Evolutionary conservation across 2,113 vertebrate species (phyloP).

Genomic region (Anguilla japonica): DNA sequence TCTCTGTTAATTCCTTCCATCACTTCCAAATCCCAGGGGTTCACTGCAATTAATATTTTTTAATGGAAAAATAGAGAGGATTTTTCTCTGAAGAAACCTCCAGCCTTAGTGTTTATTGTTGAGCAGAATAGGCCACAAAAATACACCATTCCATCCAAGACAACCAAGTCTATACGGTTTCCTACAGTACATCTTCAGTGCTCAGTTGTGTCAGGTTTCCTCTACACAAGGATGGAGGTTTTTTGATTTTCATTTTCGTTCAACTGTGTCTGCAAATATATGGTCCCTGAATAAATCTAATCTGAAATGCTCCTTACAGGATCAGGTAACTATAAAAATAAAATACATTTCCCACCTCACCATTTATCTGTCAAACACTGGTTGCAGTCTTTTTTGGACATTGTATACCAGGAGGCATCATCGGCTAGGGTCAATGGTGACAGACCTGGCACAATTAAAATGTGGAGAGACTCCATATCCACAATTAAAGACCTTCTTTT

Average conservation of each 20-base stretch:
- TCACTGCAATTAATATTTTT: not conserved
- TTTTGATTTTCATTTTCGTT: not conserved
- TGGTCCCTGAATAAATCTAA: no score
- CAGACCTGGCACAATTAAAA: no score
- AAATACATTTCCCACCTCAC: slow-evolving; percentile 14
- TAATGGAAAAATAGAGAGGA: not conserved
- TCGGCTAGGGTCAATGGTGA: no score
- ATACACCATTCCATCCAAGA: not conserved
- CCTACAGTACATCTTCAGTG: not conserved
- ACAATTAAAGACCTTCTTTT: no score
- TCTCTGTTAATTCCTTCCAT: slow-evolving; percentile 51
- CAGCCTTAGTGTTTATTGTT: not conserved
- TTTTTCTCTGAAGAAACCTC: not conserved
- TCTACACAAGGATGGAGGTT: not conserved
- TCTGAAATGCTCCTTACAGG: not conserved
- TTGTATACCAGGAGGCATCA: no score
- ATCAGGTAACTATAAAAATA: slow-evolving; percentile 5
- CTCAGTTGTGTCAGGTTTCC: not conserved
- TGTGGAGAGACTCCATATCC: no score
- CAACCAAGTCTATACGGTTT: no score
- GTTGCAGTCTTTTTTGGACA: no score
- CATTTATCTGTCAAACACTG: no score
- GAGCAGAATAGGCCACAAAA: not conserved
- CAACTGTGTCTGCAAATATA: no score
- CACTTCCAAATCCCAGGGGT: slow-evolving; percentile 33